These are phyloP conservation scores for Radopholus similis DNA, from an alignment of 1,140 invertebrate species.

Conservation along the genomic window DNA sequence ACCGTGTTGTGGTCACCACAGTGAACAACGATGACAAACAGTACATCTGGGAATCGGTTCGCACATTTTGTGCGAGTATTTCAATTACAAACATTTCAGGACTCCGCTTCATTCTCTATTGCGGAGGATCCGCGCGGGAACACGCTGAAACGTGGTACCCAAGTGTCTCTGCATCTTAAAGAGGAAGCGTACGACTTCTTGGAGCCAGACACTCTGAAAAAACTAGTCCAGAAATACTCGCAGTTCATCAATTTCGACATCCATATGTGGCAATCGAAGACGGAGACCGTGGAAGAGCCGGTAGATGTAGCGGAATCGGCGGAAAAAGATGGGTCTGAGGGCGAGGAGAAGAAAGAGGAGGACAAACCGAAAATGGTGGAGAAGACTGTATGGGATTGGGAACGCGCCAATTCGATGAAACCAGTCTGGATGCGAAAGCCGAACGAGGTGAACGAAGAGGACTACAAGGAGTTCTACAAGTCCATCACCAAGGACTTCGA, in stretches of 20 bases:
- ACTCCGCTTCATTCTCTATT: conserved; percentile 80
- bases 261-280: conserved; percentile 87
- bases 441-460: conserved; percentile 76
- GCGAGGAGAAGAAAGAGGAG: conserved; percentile 65
- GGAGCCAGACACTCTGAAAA: conserved; percentile 82
- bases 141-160: conserved; percentile 80
- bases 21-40: conserved; percentile 84
- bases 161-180: conserved; percentile 81
- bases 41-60: conserved; percentile 90
- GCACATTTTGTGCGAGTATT: not conserved
- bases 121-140: conserved; percentile 87
- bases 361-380: conserved; percentile 84
- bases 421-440: conserved; percentile 95
- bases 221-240: conserved; percentile 91
- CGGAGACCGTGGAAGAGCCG: conserved; percentile 78
- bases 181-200: conserved; percentile 93
- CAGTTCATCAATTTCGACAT: conserved; percentile 99
- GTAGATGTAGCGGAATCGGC: conserved; percentile 57
- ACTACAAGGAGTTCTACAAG: conserved; percentile 92
- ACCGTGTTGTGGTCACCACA: conserved; percentile 80
- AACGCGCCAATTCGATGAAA: conserved; percentile 85
- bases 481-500: conserved; percentile 83
- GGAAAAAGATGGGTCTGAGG: conserved; percentile 57
- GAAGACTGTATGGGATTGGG: conserved; percentile 98
- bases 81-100: conserved; percentile 54